Base-by-base conservation (phyloP, 2,888 invertebrate genomes). In the Lasioglossum marginatum region DNA sequence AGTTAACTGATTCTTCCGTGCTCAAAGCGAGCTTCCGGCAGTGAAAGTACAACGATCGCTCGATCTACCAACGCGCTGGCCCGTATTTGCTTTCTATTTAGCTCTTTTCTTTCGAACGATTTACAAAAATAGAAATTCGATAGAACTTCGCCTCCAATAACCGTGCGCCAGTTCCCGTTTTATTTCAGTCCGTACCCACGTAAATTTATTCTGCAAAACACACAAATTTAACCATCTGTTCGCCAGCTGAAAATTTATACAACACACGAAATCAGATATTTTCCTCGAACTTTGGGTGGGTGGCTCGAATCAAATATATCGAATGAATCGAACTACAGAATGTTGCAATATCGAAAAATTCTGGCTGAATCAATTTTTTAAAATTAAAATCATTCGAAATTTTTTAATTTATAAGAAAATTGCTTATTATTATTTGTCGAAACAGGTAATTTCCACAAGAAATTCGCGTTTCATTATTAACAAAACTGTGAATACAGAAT, bases 1-100 rank as follows among this genome's bases (percentile, higher is more conserved):
- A 34, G 34, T 66, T 66, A 66, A 66, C 66, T 34, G 66, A 66
- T 66, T 66, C 19, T 34, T 66, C 31, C 19, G 66, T 19, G 66
- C 3, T 66, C 66, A 34, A 34, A 31, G 66, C 5, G 19, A 19
- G 34, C 16, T 34, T 31, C 66, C 19, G 16, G 16, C 60, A 14
- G 60, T 16, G 27, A 27, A 27, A 16, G 60, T 16, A 60, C 14
- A 60, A 27, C 27, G 27, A 60, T 60, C 60, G 60, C 5, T 60
- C 60, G 60, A 27, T 60, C 60, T 27, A 27, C 14, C 27, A 27
- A 10, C 12, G 27, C 14, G 27, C 27, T 27, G 5, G 27, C 60
- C 5, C 60, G 60, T 60, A 60, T 60, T 60, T 60, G 60, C 60
- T 60, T 31, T 31, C n/a, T 60, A 60, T 27, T 60, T 16, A 27